Conservation (phyloP, 2,888 invertebrate species). For the Malacosoma neustria region DNA sequence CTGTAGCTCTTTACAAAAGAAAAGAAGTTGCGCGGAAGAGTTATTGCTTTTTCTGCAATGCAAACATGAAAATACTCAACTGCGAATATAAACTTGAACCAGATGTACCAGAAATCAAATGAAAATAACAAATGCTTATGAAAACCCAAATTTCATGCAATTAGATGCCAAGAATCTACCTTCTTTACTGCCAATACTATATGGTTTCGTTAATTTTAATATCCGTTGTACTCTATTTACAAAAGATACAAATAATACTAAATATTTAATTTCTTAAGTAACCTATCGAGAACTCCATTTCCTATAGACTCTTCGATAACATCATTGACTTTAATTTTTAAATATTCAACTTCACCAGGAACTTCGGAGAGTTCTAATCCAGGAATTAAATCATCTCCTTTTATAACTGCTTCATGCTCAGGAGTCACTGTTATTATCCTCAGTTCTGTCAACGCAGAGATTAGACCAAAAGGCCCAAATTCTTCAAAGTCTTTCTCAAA, state of each 20-base stretch:
- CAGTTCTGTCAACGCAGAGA: conserved; percentile 46
- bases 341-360: conserved; percentile 23
- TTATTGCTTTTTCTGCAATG: too few relatives aligned
- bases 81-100: too few relatives aligned
- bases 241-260: conserved; percentile 2
- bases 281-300: conserved; percentile 39
- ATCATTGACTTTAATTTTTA: conserved; percentile 42
- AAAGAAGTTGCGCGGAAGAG: too few relatives aligned
- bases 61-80: too few relatives aligned
- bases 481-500: conserved; percentile 37
- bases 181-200: too few relatives aligned
- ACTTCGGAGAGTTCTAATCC: conserved; percentile 15
- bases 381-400: conserved; percentile 19
- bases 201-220: too few relatives aligned
- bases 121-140: too few relatives aligned
- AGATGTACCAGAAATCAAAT: too few relatives aligned
- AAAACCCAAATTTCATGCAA: too few relatives aligned
- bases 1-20: too few relatives aligned
- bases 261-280: conserved; percentile 21
- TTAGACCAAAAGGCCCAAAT: conserved; percentile 37
- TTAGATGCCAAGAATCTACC: too few relatives aligned
- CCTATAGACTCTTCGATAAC: conserved; percentile 36
- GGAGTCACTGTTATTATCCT: conserved; percentile 31
- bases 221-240: too few relatives aligned
- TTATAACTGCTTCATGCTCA: conserved; percentile 29